These are phyloP conservation scores for Staurois parvus DNA, from an alignment of 2,797 vertebrate genomes.

Conservation along the genomic window DNA sequence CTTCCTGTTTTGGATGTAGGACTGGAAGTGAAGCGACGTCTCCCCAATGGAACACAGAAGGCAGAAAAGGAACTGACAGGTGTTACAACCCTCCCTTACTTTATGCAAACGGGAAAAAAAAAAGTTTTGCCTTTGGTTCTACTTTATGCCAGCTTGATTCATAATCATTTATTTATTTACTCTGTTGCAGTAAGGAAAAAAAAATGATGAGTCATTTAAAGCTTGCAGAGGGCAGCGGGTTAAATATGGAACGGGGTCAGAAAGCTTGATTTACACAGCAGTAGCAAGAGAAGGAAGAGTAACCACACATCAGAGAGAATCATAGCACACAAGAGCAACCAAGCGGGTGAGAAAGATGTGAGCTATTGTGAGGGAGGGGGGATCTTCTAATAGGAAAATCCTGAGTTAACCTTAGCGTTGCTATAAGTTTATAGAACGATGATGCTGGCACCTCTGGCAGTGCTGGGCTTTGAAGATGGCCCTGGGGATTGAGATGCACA, in stretches of 20 bases:
- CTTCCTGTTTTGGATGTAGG: too few species aligned
- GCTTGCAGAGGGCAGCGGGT: background rate
- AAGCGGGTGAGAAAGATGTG: slow-evolving; percentile 35
- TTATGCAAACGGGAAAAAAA: too few species aligned
- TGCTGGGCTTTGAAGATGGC: slow-evolving; percentile 24
- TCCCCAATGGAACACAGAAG: too few species aligned
- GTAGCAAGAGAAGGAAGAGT: slow-evolving; percentile 38
- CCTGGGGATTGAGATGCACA: slow-evolving; percentile 1
- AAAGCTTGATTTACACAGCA: slow-evolving; percentile 40
- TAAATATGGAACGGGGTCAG: slow-evolving; percentile 46
- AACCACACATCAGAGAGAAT: slow-evolving; percentile 43
- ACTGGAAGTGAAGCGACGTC: too few species aligned
- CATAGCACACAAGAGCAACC: slow-evolving; percentile 47
- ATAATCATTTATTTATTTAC: background rate
- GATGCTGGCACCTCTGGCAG: slow-evolving; percentile 3
- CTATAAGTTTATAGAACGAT: slow-evolving; percentile 14
- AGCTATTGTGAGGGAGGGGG: slow-evolving; percentile 1
- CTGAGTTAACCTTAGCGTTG: slow-evolving; percentile 37
- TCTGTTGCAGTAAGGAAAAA: background rate
- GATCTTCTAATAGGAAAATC: slow-evolving; percentile 31
- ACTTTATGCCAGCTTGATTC: background rate
- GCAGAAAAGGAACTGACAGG: too few species aligned
- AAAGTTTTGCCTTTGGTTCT: too few species aligned
- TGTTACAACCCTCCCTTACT: too few species aligned
- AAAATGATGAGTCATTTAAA: background rate